Evolutionary conservation across 2,113 vertebrate species (phyloP).

Genomic region (Osmerus eperlanus): DNA sequence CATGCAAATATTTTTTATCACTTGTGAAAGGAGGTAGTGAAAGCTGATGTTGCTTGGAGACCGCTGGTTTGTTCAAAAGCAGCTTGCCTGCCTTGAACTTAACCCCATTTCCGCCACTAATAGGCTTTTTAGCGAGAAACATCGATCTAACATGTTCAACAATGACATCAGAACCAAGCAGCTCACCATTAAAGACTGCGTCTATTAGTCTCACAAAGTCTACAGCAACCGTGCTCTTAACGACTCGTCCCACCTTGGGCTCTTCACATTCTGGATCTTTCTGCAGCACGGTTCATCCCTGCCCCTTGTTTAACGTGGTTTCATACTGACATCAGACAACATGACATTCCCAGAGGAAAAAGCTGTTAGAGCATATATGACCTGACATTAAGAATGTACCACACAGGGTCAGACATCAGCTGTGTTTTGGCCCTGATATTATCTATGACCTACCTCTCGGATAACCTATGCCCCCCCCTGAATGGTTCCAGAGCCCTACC

Average conservation of each 20-base stretch:
- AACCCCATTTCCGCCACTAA: slow-evolving; percentile 30
- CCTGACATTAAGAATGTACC: background rate
- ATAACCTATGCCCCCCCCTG: slow-evolving; percentile 19
- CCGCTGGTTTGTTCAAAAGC: slow-evolving; percentile 26
- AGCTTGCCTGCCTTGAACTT: slow-evolving; percentile 33
- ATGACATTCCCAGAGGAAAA: no score
- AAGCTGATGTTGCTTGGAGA: slow-evolving; percentile 68
- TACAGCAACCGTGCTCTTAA: background rate
- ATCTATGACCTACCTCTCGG: background rate
- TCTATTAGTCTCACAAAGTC: slow-evolving; percentile 14
- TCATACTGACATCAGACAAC: no score
- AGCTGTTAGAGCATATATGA: no score
- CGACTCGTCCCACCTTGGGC: background rate
- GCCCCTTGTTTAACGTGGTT: no score
- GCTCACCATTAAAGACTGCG: slow-evolving; percentile 1
- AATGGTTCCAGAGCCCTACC: slow-evolving; percentile 78
- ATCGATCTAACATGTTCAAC: slow-evolving; percentile 25
- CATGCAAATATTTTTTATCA: slow-evolving; percentile 51
- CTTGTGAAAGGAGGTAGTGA: slow-evolving; percentile 8
- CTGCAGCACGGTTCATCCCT: no score
- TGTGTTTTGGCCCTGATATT: no score
- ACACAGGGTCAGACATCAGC: no score
- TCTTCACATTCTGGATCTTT: background rate
- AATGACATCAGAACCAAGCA: background rate
- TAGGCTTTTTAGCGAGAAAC: slow-evolving; percentile 26